Evolutionary conservation across 2,888 invertebrate species (phyloP).

Genomic region (Erynnis tages): DNA sequence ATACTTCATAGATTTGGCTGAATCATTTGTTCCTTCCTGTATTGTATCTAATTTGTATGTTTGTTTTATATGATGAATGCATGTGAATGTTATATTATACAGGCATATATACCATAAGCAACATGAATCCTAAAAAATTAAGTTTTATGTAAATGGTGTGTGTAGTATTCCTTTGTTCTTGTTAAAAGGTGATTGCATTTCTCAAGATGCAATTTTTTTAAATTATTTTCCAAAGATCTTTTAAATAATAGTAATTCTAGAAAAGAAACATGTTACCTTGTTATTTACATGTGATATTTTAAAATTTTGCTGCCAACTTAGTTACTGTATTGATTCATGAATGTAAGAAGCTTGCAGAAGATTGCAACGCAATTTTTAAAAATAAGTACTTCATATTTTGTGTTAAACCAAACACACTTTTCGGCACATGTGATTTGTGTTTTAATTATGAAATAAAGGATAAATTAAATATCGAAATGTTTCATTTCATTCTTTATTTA

Average conservation of each 20-base stretch:
- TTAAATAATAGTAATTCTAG: too few relatives aligned
- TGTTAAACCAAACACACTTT: not conserved
- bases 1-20: conserved; percentile 2
- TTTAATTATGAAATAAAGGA: conserved; percentile 33
- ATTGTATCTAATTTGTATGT: not conserved
- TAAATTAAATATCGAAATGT: conserved; percentile 13
- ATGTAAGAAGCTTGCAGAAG: conserved; percentile 25
- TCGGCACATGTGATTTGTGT: conserved; percentile 27
- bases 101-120: not conserved
- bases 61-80: not conserved
- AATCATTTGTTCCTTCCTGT: conserved; percentile 17
- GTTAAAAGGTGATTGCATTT: conserved; percentile 9
- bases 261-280: not conserved
- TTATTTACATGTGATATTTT: conserved; percentile 6
- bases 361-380: too few relatives aligned
- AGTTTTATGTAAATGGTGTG: conserved; percentile 16
- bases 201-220: too few relatives aligned
- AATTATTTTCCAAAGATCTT: too few relatives aligned
- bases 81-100: not conserved
- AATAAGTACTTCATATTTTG: too few relatives aligned
- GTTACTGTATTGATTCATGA: conserved; percentile 5
- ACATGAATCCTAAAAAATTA: not conserved
- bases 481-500: conserved; percentile 15
- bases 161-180: conserved; percentile 6
- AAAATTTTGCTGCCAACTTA: conserved; percentile 7